Evolutionary conservation across 2,113 vertebrate species (phyloP).

Genomic region (Rhodinocichla rosea): DNA sequence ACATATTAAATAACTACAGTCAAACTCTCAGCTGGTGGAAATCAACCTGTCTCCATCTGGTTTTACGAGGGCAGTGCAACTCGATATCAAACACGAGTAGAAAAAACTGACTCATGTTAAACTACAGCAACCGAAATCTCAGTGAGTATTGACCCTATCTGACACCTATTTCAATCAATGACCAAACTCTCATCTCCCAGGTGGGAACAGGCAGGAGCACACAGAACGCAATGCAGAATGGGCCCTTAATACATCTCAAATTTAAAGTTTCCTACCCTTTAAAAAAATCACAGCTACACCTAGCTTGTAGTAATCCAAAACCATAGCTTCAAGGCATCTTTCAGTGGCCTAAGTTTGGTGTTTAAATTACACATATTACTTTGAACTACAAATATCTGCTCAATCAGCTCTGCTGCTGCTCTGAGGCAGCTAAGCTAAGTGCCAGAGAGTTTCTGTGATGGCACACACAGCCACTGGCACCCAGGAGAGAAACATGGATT

Average conservation of each 20-base stretch:
- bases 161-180: background rate
- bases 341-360: background rate
- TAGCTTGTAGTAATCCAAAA: background rate
- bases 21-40: background rate
- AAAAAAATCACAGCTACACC: background rate
- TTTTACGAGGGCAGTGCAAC: background rate
- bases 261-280: background rate
- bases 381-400: background rate
- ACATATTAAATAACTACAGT: background rate
- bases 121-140: background rate
- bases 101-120: background rate
- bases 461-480: background rate
- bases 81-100: background rate
- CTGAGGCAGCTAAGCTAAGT: background rate
- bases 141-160: background rate
- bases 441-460: background rate
- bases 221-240: rapidly evolving
- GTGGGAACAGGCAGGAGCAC: background rate
- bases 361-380: background rate
- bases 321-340: background rate
- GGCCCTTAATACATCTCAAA: background rate
- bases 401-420: background rate
- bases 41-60: background rate
- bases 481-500: background rate
- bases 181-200: background rate